Evolutionary conservation across 1,140 invertebrate species (phyloP), one percentile per base, ranked within the genome.

Genomic region (Cydia strobilella): DNA sequence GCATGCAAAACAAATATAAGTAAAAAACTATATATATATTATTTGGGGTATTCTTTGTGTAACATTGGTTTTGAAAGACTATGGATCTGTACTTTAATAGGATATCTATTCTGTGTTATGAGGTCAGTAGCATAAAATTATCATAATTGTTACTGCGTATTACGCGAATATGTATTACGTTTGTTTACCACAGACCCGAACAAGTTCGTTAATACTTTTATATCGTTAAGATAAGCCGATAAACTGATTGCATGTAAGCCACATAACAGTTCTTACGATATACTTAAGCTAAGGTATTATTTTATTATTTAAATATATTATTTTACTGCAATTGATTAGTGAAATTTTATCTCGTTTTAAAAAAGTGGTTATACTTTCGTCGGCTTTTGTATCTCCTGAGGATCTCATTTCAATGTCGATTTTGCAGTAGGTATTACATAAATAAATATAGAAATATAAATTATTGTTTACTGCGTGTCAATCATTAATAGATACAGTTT

Each of bases 241-340:
- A 69, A 69, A 35, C 13, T 69, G 31, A 69, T 69, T 69, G 65
- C 31, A 4, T 12, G 65, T 69, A 69, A 69, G 35, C 65, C n/a
- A 31, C 15, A 6, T n/a, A 39, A 69, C n/a, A 6, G 7, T 69
- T 31, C 48, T n/a, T 48, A 72, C 7, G 42, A 51, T 42, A 10
- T 23, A 59, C 18, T 10, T 59, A 54, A 54, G 15, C 3, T n/a
- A 54, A 80, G 78, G 75, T 83, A 80, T 84, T 51, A n/a, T 51
- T 51, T n/a, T 1, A 51, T n/a, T n/a, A n/a, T n/a, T n/a, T n/a
- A 51, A 51, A 51, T 13, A n/a, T n/a, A n/a, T 13, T 15, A 2
- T 79, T 69, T 75, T 77, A 76, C 75, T 76, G 71, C n/a, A 9
- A 39, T 18, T 9, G 9, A 39, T 39, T 39, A 39, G 1, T 39